phyloP scores from a whole-genome alignment of 2,797 vertebrate genomes.

The Cossypha niveicapilla region DNA sequence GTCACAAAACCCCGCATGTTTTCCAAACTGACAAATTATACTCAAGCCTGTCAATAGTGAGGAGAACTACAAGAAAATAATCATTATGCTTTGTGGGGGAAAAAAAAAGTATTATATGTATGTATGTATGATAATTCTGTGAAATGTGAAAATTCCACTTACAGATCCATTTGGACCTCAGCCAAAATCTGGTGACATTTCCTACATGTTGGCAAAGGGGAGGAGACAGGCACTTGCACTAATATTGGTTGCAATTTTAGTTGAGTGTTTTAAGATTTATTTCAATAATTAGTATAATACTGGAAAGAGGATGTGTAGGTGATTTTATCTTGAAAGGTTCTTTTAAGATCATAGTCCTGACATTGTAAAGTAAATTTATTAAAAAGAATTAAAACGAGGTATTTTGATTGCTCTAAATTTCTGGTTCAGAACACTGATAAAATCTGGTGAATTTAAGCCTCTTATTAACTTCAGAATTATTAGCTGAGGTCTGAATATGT shows the following conservation, averaged over 20 bases:
- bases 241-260: background rate
- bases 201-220: background rate
- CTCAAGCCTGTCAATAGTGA: rapidly evolving
- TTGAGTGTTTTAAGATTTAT: background rate
- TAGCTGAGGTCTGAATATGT: background rate
- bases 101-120: background rate
- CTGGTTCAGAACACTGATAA: background rate
- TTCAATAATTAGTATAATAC: background rate
- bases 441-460: background rate
- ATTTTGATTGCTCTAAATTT: background rate
- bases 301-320: background rate
- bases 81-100: background rate
- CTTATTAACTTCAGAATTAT: background rate
- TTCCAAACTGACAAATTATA: background rate
- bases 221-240: background rate
- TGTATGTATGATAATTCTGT: background rate
- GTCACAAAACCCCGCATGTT: background rate
- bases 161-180: background rate
- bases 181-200: background rate
- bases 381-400: background rate
- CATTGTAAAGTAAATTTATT: background rate
- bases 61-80: background rate
- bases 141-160: background rate
- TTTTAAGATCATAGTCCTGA: background rate
- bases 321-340: background rate